Base-by-base conservation (phyloP, 2,888 invertebrate genomes). In the Hanleya hanleyi region DNA sequence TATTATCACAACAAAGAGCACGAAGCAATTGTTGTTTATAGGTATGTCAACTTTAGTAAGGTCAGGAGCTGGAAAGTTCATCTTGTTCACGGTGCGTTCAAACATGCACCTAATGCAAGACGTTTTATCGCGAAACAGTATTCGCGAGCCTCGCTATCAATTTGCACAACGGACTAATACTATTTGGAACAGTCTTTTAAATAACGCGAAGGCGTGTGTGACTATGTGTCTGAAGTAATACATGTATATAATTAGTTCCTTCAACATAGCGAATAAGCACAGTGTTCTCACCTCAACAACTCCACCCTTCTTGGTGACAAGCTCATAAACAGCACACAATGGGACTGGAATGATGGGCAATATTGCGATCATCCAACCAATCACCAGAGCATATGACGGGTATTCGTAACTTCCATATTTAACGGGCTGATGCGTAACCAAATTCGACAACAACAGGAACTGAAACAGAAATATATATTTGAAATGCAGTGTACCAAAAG, bases 341-440 rank as follows among this genome's bases (percentile, higher is more conserved):
- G 89, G 89, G 12, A 90, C 83, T 5, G 88, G 88, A 1, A 90
- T 37, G 9, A 90, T 71, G 41, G 90, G 89, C 33, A 82, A 70
- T 7, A 88, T 72, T 6, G 86, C 89, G n/a, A 89, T 76, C 32
- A 82, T 73, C 88, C 89, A 89, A 35, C 90, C 90, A 47, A 88
- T 69, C 4, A 77, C 79, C n/a, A 89, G 78, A 6, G 89, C 88
- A 88, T 89, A 89, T 12, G 69, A 51, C 1, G 90, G 90, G 76
- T 89, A 90, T 12, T 75, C 47, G 74, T 87, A 86, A 29, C 78
- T 80, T 18, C 88, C 89, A 77, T 91, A 91, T 0, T 88, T 87
- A 6, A 91, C 91, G 12, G 91, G 88, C 22, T 83, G 85, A 70
- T 90, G 85, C 12, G 83, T 87, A n/a, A 83, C 77, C 12, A 89